A percentile compares a stretch with the other conserved stretches of the same genome.
Conservation (phyloP, 2,113 vertebrate genomes). For the Felis chaus region DNA sequence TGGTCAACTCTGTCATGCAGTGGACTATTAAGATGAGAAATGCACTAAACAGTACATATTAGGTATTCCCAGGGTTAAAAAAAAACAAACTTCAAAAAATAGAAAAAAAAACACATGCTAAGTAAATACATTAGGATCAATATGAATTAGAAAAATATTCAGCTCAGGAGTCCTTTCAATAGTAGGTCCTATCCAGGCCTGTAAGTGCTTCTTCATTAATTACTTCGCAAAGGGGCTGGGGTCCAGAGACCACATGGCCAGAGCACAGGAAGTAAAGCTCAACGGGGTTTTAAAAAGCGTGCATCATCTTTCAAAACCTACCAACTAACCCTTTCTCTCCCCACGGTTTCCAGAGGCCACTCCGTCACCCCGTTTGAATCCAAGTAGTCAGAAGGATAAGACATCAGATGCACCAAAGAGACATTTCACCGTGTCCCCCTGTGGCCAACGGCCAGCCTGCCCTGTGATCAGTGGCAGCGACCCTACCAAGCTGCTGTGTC, state of each 20-base stretch:
- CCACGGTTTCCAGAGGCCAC: not conserved
- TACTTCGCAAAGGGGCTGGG: not conserved
- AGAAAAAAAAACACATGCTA: not conserved
- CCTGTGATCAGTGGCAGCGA: fast-evolving
- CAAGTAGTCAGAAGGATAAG: not conserved
- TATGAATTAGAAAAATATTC: not conserved
- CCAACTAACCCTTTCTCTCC: no score
- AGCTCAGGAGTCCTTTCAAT: not conserved
- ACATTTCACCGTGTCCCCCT: not conserved
- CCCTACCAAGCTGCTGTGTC: not conserved
- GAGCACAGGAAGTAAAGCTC: not conserved
- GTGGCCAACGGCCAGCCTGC: fast-evolving
- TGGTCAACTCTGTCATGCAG: not conserved
- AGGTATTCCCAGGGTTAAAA: not conserved
- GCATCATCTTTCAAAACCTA: not conserved
- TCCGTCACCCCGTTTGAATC: not conserved
- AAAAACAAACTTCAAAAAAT: conserved; percentile 12
- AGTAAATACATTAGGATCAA: conserved; percentile 14
- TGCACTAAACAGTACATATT: not conserved
- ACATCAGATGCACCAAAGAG: not conserved
- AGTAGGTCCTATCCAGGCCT: not conserved
- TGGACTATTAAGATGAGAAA: not conserved
- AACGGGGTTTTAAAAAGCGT: fast-evolving
- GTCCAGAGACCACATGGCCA: not conserved
- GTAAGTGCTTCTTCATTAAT: not conserved